A percentile compares a stretch with the other conserved stretches of the same genome.
Conservation (phyloP, 2,888 invertebrate genomes). For the Elysia crispata region DNA sequence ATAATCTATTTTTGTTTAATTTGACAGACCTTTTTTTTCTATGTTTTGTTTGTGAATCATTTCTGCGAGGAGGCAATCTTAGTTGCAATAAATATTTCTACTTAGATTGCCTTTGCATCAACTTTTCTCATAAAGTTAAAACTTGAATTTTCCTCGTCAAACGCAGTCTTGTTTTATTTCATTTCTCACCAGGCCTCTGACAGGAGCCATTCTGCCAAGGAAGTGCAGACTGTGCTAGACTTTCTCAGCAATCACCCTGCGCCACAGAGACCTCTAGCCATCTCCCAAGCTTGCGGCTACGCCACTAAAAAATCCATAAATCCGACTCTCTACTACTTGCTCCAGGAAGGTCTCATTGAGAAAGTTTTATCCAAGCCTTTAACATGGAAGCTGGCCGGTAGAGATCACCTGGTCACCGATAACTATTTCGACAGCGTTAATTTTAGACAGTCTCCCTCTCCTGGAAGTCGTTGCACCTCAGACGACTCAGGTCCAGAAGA, state of each 20-base stretch:
- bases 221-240: conserved; percentile 12
- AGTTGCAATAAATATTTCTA: too few relatives aligned
- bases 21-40: too few relatives aligned
- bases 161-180: background rate
- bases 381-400: background rate
- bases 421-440: too few relatives aligned
- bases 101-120: too few relatives aligned
- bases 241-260: conserved; percentile 29
- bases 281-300: conserved; percentile 65
- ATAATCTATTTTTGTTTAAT: too few relatives aligned
- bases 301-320: conserved; percentile 63
- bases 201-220: background rate
- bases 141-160: background rate
- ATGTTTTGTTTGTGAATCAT: too few relatives aligned
- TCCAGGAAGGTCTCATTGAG: conserved; percentile 51
- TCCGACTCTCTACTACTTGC: conserved; percentile 65
- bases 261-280: conserved; percentile 55
- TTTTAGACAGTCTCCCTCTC: too few relatives aligned
- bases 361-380: background rate
- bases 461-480: too few relatives aligned
- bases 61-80: too few relatives aligned
- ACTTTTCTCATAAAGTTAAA: too few relatives aligned
- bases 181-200: background rate
- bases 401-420: background rate
- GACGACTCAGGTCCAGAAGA: too few relatives aligned